Base-by-base conservation (phyloP, 2,797 vertebrate genomes). In the Cynodonichthys magdalenae region DNA sequence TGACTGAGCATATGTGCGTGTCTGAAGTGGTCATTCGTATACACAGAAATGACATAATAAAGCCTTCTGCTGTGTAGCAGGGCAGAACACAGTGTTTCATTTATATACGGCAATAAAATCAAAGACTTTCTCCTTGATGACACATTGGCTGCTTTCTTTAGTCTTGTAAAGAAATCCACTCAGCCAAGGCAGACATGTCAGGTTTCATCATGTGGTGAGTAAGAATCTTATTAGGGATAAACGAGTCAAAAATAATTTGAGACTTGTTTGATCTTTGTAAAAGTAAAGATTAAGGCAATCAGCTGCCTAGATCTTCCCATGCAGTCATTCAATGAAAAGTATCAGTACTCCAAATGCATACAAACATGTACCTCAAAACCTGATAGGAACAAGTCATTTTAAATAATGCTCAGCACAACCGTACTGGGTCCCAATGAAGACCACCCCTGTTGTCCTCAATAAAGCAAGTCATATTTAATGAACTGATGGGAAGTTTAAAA, bases 221-320 rank as follows among this genome's bases (percentile, higher is more conserved):
- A 60, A 82, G 62, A 63, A 66, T 77, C 69, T 80, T 80, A 82
- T 77, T 77, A 81, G 19, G 55, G 49, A 31, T 46, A 67, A 75
- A 72, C 54, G 15, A 59, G 36, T 83, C 53, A 59, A 72, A 86
- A 78, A 78, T 71, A 67, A 69, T 77, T 65, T 75, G 80, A 59
- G 18, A 65, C 48, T 71, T 74, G 66, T 85, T 83, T 82, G 81
- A 88, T 86, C 71, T 76, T 66, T 78, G 34, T 55, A 72, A 83
- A 74, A 56, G 19, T 53, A 59, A 65, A 59, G 42, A 27, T 75
- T 64, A 15, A 49, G 17, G 24, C 55, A 80, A 54, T 54, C 79
- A 63, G 77, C 71, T 72, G 61, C 54, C 48, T 29, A 39, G 44
- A 68, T 20, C 52, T 69, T 74, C 20, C 39, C 18, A 31, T 52